A percentile compares a stretch with the other conserved stretches of the same genome.
phyloP scores from a whole-genome alignment of 2,797 vertebrate species.

The Echiichthys vipera region DNA sequence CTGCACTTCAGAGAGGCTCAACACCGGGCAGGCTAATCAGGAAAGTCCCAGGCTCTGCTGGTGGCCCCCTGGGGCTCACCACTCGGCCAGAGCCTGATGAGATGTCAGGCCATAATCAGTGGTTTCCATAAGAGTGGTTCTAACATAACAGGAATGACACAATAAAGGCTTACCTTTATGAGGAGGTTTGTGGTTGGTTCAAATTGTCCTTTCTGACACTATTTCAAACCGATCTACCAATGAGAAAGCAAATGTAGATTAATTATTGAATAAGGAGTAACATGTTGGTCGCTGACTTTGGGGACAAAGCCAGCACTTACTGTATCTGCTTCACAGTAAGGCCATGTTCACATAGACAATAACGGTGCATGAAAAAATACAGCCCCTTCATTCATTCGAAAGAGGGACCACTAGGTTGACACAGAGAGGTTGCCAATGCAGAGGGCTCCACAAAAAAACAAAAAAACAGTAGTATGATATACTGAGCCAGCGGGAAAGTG shows the following conservation, averaged over 20 bases:
- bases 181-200: conserved; percentile 12
- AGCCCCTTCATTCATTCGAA: background rate
- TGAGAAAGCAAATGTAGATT: background rate
- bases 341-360: background rate
- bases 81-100: conserved; percentile 67
- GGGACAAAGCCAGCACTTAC: background rate
- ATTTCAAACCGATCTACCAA: conserved; percentile 6
- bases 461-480: too few relatives aligned
- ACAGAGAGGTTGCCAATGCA: background rate
- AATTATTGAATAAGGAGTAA: background rate
- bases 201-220: background rate
- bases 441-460: background rate
- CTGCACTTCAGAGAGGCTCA: conserved; percentile 36
- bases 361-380: background rate
- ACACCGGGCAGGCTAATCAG: conserved; percentile 69
- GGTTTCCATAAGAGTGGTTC: conserved; percentile 32
- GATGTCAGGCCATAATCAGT: conserved; percentile 62
- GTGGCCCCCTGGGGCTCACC: conserved; percentile 53
- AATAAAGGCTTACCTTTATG: conserved; percentile 5
- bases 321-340: background rate
- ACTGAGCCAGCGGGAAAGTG: too few relatives aligned
- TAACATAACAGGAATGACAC: background rate
- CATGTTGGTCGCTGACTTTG: background rate
- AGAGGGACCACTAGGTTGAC: too few relatives aligned
- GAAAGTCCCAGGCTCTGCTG: conserved; percentile 63